Conservation (phyloP, 2,797 vertebrate species). For the Paedocypris micromegethes region DNA sequence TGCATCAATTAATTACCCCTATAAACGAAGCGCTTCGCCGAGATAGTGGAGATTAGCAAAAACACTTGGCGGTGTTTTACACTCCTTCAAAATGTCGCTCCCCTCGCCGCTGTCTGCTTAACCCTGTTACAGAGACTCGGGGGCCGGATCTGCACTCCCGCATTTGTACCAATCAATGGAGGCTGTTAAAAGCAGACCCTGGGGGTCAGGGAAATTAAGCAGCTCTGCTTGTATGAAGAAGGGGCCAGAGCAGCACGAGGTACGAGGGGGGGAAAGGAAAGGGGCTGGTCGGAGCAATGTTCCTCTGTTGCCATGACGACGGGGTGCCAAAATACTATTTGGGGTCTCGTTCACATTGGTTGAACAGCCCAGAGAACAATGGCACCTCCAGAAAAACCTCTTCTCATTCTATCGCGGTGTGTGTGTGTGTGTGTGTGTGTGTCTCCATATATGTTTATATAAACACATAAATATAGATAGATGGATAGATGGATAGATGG, state of each 20-base stretch:
- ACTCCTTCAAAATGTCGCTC: conserved; percentile 50
- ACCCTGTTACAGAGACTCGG: conserved; percentile 64
- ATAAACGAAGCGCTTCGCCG: conserved; percentile 66
- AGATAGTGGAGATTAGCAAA: conserved; percentile 8
- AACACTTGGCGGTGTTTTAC: conserved; percentile 34
- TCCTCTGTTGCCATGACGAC: conserved; percentile 52
- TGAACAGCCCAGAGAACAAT: conserved; percentile 44
- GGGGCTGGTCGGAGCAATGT: conserved; percentile 37
- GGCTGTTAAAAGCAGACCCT: conserved; percentile 68
- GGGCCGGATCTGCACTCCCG: conserved; percentile 53
- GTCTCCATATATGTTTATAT: too few relatives aligned
- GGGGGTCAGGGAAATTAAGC: conserved; percentile 72
- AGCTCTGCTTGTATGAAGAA: conserved; percentile 56
- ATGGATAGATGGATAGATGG: too few relatives aligned
- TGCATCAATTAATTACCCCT: conserved; percentile 66
- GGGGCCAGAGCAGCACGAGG: conserved; percentile 36
- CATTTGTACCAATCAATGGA: conserved; percentile 76
- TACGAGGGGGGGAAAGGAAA: conserved; percentile 20
- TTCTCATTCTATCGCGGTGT: too few relatives aligned
- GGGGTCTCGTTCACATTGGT: conserved; percentile 36
- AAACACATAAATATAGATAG: too few relatives aligned
- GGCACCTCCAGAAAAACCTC: conserved; percentile 28
- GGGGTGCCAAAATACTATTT: conserved; percentile 37
- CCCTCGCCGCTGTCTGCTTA: conserved; percentile 61
- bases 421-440: too few relatives aligned